Conservation (phyloP, 2,797 vertebrate species). For the Eulemur rubriventer region DNA sequence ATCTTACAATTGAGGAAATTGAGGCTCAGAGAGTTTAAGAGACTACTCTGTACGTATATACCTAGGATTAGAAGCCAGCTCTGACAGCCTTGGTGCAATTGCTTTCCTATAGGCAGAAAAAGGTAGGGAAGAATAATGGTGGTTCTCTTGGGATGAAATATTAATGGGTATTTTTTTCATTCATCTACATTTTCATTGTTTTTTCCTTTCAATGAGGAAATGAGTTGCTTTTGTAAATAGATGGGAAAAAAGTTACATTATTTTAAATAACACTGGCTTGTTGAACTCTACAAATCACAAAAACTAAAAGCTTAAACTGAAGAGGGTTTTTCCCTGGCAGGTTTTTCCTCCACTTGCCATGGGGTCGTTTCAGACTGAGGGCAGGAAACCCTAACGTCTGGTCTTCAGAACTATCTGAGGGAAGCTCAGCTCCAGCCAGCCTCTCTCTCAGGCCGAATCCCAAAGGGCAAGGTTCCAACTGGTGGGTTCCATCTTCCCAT, state of each 20-base stretch:
- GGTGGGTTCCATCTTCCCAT: neutral
- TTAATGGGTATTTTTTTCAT: neutral
- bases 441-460: neutral
- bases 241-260: neutral
- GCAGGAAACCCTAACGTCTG: neutral
- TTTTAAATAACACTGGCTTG: neutral
- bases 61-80: neutral
- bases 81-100: fast-evolving
- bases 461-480: neutral
- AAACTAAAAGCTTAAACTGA: neutral
- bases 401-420: neutral
- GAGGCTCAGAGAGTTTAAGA: neutral
- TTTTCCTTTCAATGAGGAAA: neutral
- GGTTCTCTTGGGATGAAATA: neutral
- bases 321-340: neutral
- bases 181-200: neutral
- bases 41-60: neutral
- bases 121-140: neutral
- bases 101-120: neutral
- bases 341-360: neutral
- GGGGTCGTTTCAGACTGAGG: neutral
- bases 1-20: neutral
- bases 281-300: neutral
- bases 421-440: neutral
- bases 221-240: neutral